phyloP scores from a whole-genome alignment of 2,888 invertebrate genomes.

The Rapana venosa region DNA sequence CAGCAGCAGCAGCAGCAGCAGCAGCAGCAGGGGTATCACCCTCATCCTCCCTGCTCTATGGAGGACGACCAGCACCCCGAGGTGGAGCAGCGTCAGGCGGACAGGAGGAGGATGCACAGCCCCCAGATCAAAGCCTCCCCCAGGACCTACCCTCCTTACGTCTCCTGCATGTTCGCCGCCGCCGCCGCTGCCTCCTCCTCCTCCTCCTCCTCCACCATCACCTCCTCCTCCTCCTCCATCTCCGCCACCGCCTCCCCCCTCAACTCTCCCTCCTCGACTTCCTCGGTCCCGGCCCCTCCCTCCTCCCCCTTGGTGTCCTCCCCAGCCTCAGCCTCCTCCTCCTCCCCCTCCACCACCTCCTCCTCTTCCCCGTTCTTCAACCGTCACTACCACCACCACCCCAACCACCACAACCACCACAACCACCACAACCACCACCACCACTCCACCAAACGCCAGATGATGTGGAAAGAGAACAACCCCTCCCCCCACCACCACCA shows the following conservation, averaged over 20 bases:
- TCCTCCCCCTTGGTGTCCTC: conserved; percentile 6
- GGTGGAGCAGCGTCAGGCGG: conserved; percentile 30
- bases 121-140: conserved; percentile 1
- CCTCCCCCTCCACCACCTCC: not conserved
- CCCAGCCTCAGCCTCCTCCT: not conserved
- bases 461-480: conserved; percentile 46
- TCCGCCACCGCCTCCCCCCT: conserved; percentile 43
- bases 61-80: not conserved
- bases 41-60: not conserved
- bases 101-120: conserved; percentile 5
- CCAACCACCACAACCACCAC: not conserved
- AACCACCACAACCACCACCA: not conserved
- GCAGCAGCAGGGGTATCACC: not conserved
- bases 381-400: not conserved
- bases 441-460: not conserved
- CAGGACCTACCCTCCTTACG: conserved; percentile 1
- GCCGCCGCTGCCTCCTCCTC: conserved; percentile 31
- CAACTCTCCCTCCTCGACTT: conserved; percentile 16
- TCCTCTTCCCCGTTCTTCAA: not conserved
- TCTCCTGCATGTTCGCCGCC: conserved; percentile 48
- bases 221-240: not conserved
- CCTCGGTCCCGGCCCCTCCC: not conserved
- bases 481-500: conserved; percentile 25
- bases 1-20: not conserved
- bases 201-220: not conserved